Evolutionary conservation across 2,113 vertebrate species (phyloP), one percentile per base, ranked within the genome.

Genomic region (Paralichthys olivaceus): DNA sequence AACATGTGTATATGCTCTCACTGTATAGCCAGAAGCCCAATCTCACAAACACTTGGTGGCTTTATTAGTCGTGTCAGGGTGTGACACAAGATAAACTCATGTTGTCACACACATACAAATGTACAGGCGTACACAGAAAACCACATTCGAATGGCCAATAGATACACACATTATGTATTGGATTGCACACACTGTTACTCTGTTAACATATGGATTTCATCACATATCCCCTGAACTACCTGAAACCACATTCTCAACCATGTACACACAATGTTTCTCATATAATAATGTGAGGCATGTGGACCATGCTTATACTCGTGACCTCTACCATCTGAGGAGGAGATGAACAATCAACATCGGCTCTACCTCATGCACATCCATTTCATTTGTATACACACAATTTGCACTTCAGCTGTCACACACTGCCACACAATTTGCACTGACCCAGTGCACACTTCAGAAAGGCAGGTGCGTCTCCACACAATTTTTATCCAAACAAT

Each of bases 371-470:
- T 32, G 23, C 45, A 51, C 60, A 32, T 20, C n/a, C 55, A 4
- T 4, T 8, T 25, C n/a, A 56, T 75, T 25, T 65, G 15, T 59
- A 14, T 54, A 26, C 53, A 28, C 54, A 63, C 64, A 84, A 81
- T 86, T 79, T 86, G 23, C 64, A 83, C 80, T 80, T 83, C 79
- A 78, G 66, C 47, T 26, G 34, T 57, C 59, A 11, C 22, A 71
- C 23, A n/a, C n/a, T 19, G 62, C 23, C 43, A 2, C 32, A 49
- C 77, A 81, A 79, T 83, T 63, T 74, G 12, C 25, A 25, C 32
- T 6, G 57, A 66, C 75, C 72, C 74, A 26, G n/a, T 51, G 13
- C 32, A 43, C 22, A 22, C 57, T 40, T 65, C 14, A 49, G 23
- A 55, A 2, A 43, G 1, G 11, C 28, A 20, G 9, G 37, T 4